A percentile compares a stretch with the other conserved stretches of the same genome.
Evolutionary conservation across 2,888 invertebrate genomes (phyloP).

Genomic region (Rhagonycha fulva): DNA sequence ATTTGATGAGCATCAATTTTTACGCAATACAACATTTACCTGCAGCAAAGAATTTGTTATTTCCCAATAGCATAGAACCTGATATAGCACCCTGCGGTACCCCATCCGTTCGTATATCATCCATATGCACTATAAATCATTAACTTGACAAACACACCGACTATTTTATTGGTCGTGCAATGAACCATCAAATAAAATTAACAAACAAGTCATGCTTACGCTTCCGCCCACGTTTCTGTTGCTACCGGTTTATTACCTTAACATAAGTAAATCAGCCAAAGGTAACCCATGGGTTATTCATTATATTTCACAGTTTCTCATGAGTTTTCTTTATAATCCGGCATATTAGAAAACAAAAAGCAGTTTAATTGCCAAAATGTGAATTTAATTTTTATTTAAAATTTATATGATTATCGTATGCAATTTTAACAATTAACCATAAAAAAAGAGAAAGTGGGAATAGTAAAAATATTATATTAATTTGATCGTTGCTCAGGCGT

Average conservation of each 20-base stretch:
- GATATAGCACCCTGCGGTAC: neutral
- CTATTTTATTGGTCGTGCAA: slow-evolving; percentile 7
- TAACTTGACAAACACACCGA: neutral
- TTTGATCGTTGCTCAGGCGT: neutral
- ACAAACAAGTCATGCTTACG: slow-evolving; percentile 7
- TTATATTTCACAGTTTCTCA: neutral
- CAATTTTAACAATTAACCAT: neutral
- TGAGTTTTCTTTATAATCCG: neutral
- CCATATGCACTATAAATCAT: neutral
- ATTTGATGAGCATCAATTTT: neutral
- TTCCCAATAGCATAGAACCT: neutral
- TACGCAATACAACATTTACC: too few relatives aligned
- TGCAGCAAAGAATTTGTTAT: neutral
- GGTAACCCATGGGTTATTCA: neutral
- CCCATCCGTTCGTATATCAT: neutral
- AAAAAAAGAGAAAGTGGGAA: neutral
- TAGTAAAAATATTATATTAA: neutral
- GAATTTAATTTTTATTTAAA: neutral
- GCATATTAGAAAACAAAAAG: neutral
- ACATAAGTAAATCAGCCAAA: neutral
- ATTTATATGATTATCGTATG: neutral
- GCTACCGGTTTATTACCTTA: slow-evolving; percentile 14
- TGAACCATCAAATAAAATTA: slow-evolving; percentile 7
- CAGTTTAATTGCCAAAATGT: neutral
- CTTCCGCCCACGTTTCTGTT: slow-evolving; percentile 18